A percentile compares a stretch with the other conserved stretches of the same genome.
Conservation (phyloP, 2,888 invertebrate species). For the Eristalis arbustorum region DNA sequence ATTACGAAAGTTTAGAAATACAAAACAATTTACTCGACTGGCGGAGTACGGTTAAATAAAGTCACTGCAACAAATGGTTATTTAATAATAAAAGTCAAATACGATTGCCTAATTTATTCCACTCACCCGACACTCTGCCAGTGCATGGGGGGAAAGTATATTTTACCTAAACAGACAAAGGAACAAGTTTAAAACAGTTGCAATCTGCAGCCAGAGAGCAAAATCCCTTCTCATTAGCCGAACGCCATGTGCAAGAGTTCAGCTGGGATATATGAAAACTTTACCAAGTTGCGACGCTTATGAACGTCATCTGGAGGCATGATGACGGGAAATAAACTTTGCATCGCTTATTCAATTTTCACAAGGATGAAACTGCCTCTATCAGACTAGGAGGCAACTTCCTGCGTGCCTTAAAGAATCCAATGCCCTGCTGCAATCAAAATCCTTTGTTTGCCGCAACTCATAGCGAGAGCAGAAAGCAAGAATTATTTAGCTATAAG, state of each 20-base stretch:
- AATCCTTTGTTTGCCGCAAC: not conserved
- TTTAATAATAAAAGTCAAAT: too few relatives aligned
- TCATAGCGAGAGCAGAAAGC: not conserved
- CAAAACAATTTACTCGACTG: not conserved
- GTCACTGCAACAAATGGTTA: not conserved
- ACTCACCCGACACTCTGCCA: not conserved
- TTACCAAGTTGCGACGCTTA: constrained; percentile 1
- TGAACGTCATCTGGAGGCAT: constrained; percentile 1
- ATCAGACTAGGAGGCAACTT: not conserved
- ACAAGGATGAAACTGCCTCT: not conserved
- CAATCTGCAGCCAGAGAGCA: not conserved
- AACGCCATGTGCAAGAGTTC: not conserved
- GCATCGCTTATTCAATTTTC: constrained; percentile 7
- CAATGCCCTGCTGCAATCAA: not conserved
- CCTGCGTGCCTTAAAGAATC: not conserved
- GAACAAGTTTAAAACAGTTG: not conserved
- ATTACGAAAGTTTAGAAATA: too few relatives aligned
- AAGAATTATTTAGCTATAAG: not conserved
- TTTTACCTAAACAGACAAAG: not conserved
- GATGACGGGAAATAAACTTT: constrained; percentile 12
- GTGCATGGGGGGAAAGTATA: not conserved
- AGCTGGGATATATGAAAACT: not conserved
- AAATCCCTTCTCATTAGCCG: not conserved
- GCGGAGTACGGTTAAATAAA: not conserved
- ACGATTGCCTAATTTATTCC: not conserved